A percentile compares a stretch with the other conserved stretches of the same genome.
Evolutionary conservation across 2,888 invertebrate genomes (phyloP).

Genomic region (Pyrgus malvae): DNA sequence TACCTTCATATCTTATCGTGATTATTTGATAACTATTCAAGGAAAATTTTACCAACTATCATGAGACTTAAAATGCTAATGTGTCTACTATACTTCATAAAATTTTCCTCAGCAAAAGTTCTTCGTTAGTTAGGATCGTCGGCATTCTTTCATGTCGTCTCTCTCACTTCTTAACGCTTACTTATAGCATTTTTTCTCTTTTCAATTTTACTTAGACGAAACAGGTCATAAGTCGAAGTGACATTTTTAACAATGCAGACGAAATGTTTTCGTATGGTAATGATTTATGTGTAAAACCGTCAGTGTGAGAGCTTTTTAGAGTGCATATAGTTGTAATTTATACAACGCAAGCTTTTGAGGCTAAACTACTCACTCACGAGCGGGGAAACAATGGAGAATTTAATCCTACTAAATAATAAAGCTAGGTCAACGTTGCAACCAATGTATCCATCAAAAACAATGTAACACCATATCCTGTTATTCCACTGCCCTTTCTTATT

Average conservation of each 20-base stretch:
- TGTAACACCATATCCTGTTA: constrained; percentile 26
- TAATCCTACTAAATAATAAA: constrained; percentile 22
- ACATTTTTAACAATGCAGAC: constrained; percentile 79
- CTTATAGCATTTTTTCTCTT: constrained; percentile 56
- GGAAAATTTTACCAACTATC: too few relatives aligned
- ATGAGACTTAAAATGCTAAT: too few relatives aligned
- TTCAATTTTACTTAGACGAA: constrained; percentile 74
- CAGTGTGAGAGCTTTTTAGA: constrained; percentile 63
- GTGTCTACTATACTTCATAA: too few relatives aligned
- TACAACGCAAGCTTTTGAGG: constrained; percentile 40
- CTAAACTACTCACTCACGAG: constrained; percentile 31
- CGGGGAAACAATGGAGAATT: constrained; percentile 58
- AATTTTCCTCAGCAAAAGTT: constrained; percentile 7
- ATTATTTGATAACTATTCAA: too few relatives aligned
- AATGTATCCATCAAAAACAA: constrained; percentile 22
- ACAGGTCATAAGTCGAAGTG: constrained; percentile 79
- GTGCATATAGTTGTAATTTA: constrained; percentile 57
- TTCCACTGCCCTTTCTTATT: constrained; percentile 26
- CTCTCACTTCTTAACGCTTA: constrained; percentile 54
- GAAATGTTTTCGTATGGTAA: constrained; percentile 81
- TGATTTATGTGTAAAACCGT: constrained; percentile 78
- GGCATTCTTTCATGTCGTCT: constrained; percentile 64
- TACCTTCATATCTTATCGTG: too few relatives aligned
- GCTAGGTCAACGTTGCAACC: constrained; percentile 23
- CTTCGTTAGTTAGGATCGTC: too few relatives aligned